Evolutionary conservation across 2,113 vertebrate genomes (phyloP), one percentile per base, ranked within the genome.

Genomic region (Stegostoma tigrinum): DNA sequence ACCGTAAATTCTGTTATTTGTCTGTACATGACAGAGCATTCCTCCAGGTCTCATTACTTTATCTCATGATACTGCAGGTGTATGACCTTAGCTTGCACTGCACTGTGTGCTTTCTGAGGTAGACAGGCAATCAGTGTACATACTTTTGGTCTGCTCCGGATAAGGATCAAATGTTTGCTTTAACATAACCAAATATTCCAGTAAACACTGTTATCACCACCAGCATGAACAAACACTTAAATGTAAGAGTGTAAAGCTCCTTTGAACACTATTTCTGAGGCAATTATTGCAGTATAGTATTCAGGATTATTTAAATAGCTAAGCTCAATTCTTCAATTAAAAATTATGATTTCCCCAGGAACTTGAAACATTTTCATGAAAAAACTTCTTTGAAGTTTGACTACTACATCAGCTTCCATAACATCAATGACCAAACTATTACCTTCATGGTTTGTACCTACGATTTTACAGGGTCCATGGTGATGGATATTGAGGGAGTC

Each of bases 111-210:
- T 94, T 38, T 68, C 91, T 45, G 19, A 38, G 7, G 34, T 66
- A 95, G 21, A 48, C 27, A 70, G n/a, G 64, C 66, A 24, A 17
- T 94, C 66, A 67, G 38, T 68, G 91, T 68, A 94, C 70, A 95
- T 95, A 95, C 38, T 68, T 42, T 70, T 38, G 8, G 48, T 15
- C n/a, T 24, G 67, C 66, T 70, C 30, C 4, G 30, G 55, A 24
- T 19, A 91, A 93, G 66, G 42, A 94, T 68, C n/a, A 94, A 95
- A 95, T 95, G 93, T 95, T 95, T 95, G 42, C 19, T 95, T 95
- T 70, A 30, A 95, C 67, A 72, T 70, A 72, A 95, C 93, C n/a
- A 48, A 72, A 68, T 67, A 42, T 95, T 52, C 42, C 93, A 24
- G 70, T 95, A 95, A 95, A 95, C 67, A 95, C 23, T 72, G 66